Conservation (phyloP, 2,888 invertebrate species). For the Thereva unica region DNA sequence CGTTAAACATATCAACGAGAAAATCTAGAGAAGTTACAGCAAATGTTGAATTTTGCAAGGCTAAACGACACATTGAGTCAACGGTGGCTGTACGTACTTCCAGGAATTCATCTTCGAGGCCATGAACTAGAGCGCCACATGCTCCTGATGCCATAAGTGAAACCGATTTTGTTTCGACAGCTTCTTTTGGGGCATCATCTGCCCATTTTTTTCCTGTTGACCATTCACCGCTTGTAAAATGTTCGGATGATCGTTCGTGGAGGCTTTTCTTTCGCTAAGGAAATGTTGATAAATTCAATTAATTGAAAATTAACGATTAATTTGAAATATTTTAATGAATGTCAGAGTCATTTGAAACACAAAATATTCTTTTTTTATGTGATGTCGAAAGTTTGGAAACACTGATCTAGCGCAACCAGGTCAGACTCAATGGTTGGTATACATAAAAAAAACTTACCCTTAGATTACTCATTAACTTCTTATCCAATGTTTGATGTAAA, state of each 20-base stretch:
- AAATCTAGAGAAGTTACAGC: slow-evolving; percentile 91
- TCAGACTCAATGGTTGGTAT: too few species aligned
- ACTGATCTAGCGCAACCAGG: too few species aligned
- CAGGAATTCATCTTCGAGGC: slow-evolving; percentile 96
- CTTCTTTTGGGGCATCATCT: slow-evolving; percentile 79
- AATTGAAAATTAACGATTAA: too few species aligned
- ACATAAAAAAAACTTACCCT: slow-evolving; percentile 62
- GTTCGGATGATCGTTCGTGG: slow-evolving; percentile 82
- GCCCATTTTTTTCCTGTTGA: slow-evolving; percentile 88
- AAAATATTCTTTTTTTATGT: too few species aligned
- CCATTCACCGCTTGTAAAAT: slow-evolving; percentile 87
- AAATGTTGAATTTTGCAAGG: slow-evolving; percentile 80
- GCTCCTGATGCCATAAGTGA: slow-evolving; percentile 89
- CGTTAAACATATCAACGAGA: slow-evolving; percentile 99
- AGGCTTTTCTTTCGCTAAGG: slow-evolving; percentile 76
- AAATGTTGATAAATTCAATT: slow-evolving; percentile 39
- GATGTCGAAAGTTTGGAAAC: too few species aligned
- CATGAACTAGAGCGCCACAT: slow-evolving; percentile 97
- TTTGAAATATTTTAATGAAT: too few species aligned
- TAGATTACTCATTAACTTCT: slow-evolving; percentile 96
- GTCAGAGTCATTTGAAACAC: too few species aligned
- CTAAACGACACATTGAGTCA: slow-evolving; percentile 88
- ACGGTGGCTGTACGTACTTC: slow-evolving; percentile 95
- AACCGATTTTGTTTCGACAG: slow-evolving; percentile 73
- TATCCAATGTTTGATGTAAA: slow-evolving; percentile 94